Evolutionary conservation across 1,140 invertebrate species (phyloP).

Genomic region (Procambarus clarkii): DNA sequence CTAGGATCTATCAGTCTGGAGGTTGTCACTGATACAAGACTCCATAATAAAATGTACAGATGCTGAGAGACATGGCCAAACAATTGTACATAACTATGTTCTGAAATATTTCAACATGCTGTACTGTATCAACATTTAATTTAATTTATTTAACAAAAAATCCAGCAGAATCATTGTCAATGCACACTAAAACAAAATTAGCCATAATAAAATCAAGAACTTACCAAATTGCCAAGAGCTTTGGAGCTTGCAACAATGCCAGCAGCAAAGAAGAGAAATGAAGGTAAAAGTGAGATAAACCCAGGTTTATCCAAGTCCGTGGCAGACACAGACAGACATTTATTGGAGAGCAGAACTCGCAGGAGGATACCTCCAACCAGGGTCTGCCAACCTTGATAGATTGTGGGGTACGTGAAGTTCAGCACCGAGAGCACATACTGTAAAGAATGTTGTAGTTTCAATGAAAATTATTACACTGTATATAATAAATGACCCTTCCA

Average conservation of each 20-base stretch:
- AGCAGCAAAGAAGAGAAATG: conserved; percentile 69
- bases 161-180: not conserved
- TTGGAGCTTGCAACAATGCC: conserved; percentile 76
- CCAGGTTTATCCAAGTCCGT: conserved; percentile 74
- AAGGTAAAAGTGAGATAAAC: conserved; percentile 74
- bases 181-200: not conserved
- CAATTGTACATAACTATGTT: no score
- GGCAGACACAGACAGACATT: conserved; percentile 70
- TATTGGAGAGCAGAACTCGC: conserved; percentile 73
- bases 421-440: conserved; percentile 77
- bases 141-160: not conserved
- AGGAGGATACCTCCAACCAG: conserved; percentile 76
- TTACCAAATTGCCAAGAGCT: conserved; percentile 75
- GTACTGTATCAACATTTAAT: not conserved
- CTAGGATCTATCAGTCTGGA: no score
- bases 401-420: conserved; percentile 77
- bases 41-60: no score
- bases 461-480: not conserved
- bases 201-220: conserved; percentile 38
- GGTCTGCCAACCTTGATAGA: conserved; percentile 78
- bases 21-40: no score
- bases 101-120: not conserved
- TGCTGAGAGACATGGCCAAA: no score
- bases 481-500: no score
- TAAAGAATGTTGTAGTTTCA: conserved; percentile 1